Percentiles rank a stretch among this genome's conserved stretches.
Conservation (phyloP, 2,797 vertebrate species). For the Pseudochirops cupreus region DNA sequence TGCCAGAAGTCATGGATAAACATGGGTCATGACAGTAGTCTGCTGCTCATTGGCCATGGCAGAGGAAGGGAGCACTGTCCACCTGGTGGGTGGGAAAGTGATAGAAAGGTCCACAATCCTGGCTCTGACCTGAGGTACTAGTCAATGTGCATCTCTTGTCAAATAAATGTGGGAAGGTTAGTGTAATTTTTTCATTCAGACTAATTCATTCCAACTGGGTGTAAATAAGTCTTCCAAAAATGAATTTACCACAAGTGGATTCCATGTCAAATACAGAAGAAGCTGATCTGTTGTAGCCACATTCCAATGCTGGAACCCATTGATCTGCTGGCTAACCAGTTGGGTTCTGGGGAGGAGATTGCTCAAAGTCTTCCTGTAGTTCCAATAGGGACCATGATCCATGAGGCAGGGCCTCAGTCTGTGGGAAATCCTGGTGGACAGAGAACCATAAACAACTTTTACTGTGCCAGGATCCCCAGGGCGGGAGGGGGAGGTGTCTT, state of each 20-base stretch:
- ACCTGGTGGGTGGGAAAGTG: not conserved
- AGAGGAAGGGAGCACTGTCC: no score
- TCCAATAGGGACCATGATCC: not conserved
- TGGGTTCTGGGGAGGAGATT: not conserved
- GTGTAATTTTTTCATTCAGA: not conserved
- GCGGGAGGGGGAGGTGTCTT: not conserved
- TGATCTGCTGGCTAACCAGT: not conserved
- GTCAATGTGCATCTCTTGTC: not conserved
- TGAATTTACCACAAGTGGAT: not conserved
- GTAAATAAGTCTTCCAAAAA: not conserved
- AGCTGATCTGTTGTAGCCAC: no score
- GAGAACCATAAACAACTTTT: not conserved
- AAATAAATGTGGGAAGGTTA: not conserved
- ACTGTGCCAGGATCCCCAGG: not conserved
- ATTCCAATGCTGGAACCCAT: not conserved
- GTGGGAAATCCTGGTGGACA: not conserved
- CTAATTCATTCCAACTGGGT: not conserved
- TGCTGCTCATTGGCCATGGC: no score
- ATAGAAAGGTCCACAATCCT: not conserved
- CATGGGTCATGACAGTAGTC: no score
- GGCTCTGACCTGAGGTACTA: not conserved
- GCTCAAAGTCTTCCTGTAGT: no score
- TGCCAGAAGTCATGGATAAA: no score
- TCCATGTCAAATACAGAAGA: not conserved
- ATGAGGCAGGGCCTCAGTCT: not conserved